Evolutionary conservation across 2,888 invertebrate species (phyloP), one percentile per base, ranked within the genome.

Genomic region (Dicycla oo): DNA sequence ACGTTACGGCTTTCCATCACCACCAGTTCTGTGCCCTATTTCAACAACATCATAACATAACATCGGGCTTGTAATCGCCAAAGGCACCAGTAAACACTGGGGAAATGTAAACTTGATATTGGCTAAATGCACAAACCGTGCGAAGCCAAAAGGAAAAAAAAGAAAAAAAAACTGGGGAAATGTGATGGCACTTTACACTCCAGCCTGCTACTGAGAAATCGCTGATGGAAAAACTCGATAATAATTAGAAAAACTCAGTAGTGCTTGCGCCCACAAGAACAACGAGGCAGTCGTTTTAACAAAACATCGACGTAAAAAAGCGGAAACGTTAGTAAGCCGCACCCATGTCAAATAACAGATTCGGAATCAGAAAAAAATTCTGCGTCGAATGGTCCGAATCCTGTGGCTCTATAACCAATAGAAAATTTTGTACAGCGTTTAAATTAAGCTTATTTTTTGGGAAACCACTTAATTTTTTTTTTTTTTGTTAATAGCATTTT

Each of bases 301-400:
- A 56, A 30, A 6, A 63, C 10, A 30, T 8, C 20, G 0, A 30
- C 30, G 4, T 4, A 30, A 30, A 30, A 2, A 30, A 30, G 30
- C 30, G 30, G 4, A 30, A 30, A 2, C n/a, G n/a, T 2, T 30
- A 30, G 30, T 30, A 30, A 38, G 0, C 38, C 8, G 8, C 38
- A 38, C 38, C 38, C 38, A 38, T 38, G 38, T 38, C 5, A 38
- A 38, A 38, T 38, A 5, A 6, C 5, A 38, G 38, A 7, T 38
- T 38, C 38, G 5, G 38, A 38, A 38, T 38, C 38, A 5, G 38
- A 65, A 43, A 75, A 83, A 30, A 30, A 30, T 30, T 30, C 30
- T 30, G 30, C 30, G 30, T 3, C 30, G 30, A 30, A 30, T 30
- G 4, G 30, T 30, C 30, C 30, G 30, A 30, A 30, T 30, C 30